Evolutionary conservation across 2,888 invertebrate genomes (phyloP), one percentile per base, ranked within the genome.

Genomic region (Chydorus sphaericus): DNA sequence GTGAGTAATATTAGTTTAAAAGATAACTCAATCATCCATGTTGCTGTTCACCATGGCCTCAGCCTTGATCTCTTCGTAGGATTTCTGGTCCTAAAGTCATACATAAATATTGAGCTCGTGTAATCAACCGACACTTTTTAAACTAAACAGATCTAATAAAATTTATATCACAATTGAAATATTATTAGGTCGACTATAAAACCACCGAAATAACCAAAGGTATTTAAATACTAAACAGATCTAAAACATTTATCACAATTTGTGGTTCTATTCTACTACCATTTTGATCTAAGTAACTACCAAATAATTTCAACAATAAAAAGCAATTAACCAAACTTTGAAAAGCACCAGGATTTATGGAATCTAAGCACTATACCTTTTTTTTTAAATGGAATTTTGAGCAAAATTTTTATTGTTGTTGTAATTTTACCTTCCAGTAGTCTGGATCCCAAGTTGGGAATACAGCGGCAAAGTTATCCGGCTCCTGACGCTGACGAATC

Each of bases 371-470:
- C 26, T 23, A 16, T 48, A 31, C 16, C 10, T 4, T 51, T 37
- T 26, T 54, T n/a, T 26, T n/a, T 8, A 23, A 16, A 54, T 20
- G 29, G 26, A 14, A 11, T 3, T 2, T 29, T 8, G 8, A 11
- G 49, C 29, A 28, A 28, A 26, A 30, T 2, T 3, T 31, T 14
- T 30, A 48, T 14, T 48, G 23, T 23, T 29, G 39, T 58, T 73
- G 76, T 8, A 26, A 23, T 23, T 44, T 72, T 62, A 81, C 81
- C 66, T 77, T 73, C 83, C 83, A 83, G 68, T 79, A 72, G 26
- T 75, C 73, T 1, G 72, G 68, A 61, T 85, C 78, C 90, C 91
- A 91, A 2, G 70, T 67, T 1, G 81, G 79, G 75, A 91, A 91
- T 63, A 83, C 73, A 26, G 78, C 77, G 63, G 77, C 84, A 72